Base-by-base conservation (phyloP, 2,797 vertebrate species). In the Etheostoma nigrum region DNA sequence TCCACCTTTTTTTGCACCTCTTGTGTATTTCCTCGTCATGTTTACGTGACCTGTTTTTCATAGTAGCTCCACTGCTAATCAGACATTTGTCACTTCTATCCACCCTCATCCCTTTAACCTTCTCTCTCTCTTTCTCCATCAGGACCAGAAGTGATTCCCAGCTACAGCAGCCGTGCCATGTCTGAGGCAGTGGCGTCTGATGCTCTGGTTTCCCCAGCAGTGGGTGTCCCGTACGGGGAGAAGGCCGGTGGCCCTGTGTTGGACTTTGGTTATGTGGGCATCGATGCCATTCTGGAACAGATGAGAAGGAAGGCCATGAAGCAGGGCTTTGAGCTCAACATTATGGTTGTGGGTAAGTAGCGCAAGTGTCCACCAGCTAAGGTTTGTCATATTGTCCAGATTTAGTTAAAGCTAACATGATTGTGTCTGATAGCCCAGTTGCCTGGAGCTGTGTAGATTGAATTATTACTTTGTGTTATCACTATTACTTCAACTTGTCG, bases 221-320 rank as follows among this genome's bases (percentile, higher is more conserved):
- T 91, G 93, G 92, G 92, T 0, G 82, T 86, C 0, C 54, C 91
- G 0, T 94, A 96, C 52, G 94, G 88, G 0, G 97, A 98, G 86
- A 97, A 96, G 63, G 54, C 84, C 5, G 63, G 81, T 0, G 69
- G 73, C 0, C 86, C 94, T 0, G 79, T 84, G 0, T 94, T 92
- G 0, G 98, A 99, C 90, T 99, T 99, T 2, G 97, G 96, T 86
- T 99, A 99, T 0, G 98, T 99, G 91, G 98, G 98, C 44, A 99
- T 99, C 0, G 98, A 99, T 0, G 97, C 98, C 87, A 99, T 99
- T 89, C 95, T 99, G 86, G 98, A 99, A 89, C 98, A 99, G 94
- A 98, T 99, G 97, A 96, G 97, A 86, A 94, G 97, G 86, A 99
- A 99, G 92, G 98, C 98, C 81, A 99, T 99, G 98, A 99, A 99